Evolutionary conservation across 2,888 invertebrate genomes (phyloP).

Genomic region (Campoletis raptor): DNA sequence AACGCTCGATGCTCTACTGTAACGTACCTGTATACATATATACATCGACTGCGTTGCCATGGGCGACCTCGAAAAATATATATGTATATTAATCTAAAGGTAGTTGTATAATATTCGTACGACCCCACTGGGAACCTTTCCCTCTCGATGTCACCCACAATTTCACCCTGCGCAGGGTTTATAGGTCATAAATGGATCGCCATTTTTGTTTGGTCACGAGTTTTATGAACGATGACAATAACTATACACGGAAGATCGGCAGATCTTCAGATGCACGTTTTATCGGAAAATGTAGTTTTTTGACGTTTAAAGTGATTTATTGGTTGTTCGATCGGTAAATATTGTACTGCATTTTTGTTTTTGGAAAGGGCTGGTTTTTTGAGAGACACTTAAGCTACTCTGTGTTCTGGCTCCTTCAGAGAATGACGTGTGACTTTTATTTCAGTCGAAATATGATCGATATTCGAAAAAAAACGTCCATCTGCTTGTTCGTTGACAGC

Average conservation of each 20-base stretch:
- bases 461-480: too few relatives aligned
- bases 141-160: conserved; percentile 46
- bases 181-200: conserved; percentile 74
- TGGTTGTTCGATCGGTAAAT: too few relatives aligned
- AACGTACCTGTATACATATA: conserved; percentile 9
- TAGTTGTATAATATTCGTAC: conserved; percentile 6
- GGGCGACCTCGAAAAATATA: conserved; percentile 42
- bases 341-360: too few relatives aligned
- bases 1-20: neutral
- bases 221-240: neutral
- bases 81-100: conserved; percentile 10
- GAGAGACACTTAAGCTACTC: too few relatives aligned
- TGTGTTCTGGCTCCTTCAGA: too few relatives aligned
- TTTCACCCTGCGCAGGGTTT: conserved; percentile 67
- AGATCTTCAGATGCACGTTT: neutral
- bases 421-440: too few relatives aligned
- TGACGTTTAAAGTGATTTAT: too few relatives aligned
- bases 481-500: too few relatives aligned
- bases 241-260: neutral
- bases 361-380: too few relatives aligned
- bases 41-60: conserved; percentile 45
- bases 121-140: conserved; percentile 14
- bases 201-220: conserved; percentile 60
- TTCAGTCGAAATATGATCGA: too few relatives aligned
- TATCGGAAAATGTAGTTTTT: neutral